phyloP scores from a whole-genome alignment of 2,888 invertebrate genomes.

The Zygothrica quintamaculata region DNA sequence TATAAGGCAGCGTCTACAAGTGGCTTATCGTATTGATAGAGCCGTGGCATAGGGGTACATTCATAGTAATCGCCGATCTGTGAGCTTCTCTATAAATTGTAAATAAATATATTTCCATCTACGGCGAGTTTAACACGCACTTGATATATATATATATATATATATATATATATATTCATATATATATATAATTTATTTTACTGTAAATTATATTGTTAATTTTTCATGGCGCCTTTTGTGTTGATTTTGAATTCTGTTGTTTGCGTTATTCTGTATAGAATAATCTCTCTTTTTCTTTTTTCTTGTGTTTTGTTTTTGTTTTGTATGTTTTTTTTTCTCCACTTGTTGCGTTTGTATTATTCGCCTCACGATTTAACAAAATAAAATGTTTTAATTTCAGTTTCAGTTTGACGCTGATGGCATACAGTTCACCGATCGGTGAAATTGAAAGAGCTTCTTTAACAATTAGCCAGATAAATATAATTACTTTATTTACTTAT shows the following conservation, averaged over 20 bases:
- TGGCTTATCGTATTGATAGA: too few species aligned
- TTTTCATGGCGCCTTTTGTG: constrained; percentile 29
- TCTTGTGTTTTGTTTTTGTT: constrained; percentile 15
- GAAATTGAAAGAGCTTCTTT: constrained; percentile 11
- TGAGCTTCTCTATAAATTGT: too few species aligned
- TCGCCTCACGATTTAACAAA: constrained; percentile 38
- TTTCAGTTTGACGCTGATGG: constrained; percentile 73
- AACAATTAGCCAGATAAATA: constrained; percentile 1
- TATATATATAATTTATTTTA: too few species aligned
- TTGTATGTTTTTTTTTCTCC: constrained; percentile 12
- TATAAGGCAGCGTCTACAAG: too few species aligned
- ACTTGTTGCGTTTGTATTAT: constrained; percentile 52
- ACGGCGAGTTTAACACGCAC: constrained; percentile 51
- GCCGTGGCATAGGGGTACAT: too few species aligned
- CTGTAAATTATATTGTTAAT: constrained; percentile 23
- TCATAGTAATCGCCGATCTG: too few species aligned
- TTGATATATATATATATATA: constrained; percentile 53
- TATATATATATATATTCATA: constrained; percentile 41
- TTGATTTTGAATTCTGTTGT: constrained; percentile 66
- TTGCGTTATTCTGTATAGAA: constrained; percentile 48
- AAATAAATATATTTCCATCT: constrained; percentile 8
- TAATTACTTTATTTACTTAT: background rate
- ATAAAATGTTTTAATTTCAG: constrained; percentile 68
- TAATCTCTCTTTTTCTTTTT: constrained; percentile 32
- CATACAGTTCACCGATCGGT: constrained; percentile 64